phyloP scores from a whole-genome alignment of 2,888 invertebrate genomes.

The Microctonus brassicae region DNA sequence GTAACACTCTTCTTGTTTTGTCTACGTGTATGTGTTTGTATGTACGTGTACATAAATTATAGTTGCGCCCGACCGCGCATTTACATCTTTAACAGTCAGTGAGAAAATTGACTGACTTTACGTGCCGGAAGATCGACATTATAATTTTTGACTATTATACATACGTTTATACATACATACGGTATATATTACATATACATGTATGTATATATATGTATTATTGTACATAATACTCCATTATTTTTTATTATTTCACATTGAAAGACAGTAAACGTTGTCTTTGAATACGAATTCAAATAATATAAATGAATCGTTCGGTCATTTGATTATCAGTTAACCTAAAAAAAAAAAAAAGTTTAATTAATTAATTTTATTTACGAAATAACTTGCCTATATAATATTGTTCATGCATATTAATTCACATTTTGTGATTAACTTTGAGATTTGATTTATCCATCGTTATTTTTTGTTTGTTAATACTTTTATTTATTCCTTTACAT shows the following conservation, averaged over 20 bases:
- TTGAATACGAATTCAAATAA: neutral
- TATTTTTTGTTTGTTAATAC: neutral
- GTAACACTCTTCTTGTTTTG: neutral
- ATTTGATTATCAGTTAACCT: neutral
- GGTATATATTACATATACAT: neutral
- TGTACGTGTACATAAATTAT: too few relatives aligned
- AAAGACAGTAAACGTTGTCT: neutral
- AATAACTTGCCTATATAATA: neutral
- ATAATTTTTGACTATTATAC: neutral
- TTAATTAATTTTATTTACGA: neutral
- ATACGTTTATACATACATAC: neutral
- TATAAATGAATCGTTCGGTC: neutral
- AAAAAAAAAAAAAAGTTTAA: neutral
- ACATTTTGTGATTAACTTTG: neutral
- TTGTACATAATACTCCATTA: neutral
- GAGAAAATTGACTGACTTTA: neutral
- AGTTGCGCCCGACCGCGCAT: neutral
- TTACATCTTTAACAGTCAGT: too few relatives aligned
- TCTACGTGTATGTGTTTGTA: neutral
- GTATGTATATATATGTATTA: neutral
- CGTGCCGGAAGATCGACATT: constrained; percentile 7
- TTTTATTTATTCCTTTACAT: neutral
- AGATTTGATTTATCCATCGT: neutral
- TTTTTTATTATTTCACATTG: neutral
- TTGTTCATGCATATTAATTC: neutral